Base-by-base conservation (phyloP, 2,113 vertebrate species). In the Orycteropus afer region DNA sequence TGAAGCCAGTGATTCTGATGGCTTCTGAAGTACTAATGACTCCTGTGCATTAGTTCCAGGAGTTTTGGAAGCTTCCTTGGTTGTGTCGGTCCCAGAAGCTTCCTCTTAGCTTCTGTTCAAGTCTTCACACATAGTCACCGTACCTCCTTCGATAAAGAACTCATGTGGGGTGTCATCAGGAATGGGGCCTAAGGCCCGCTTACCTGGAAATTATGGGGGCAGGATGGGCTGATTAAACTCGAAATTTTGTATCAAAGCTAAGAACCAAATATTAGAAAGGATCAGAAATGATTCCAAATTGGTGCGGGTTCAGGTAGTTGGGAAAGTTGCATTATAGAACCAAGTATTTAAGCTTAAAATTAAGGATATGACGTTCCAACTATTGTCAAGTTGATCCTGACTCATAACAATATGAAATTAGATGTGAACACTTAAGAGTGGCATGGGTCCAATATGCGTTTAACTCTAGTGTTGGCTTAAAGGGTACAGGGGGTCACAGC, bases 311-410 rank as follows among this genome's bases (percentile, higher is more conserved):
- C 65, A 61, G 49, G 81, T 71, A 1, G 51, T 17, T 59, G 73
- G 29, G 57, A 5, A 63, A 51, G 5, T 42, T 77, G 13, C 87
- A 87, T 10, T 71, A 55, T 37, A 79, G 45, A 84, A 84, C 11
- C 47, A 57, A 73, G 10, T 76, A 51, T 78, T 91, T 86, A 82
- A 86, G 67, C 42, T 86, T 37, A 89, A 88, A 93, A 51, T 25
- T 76, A 80, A 84, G 32, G 11, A 40, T 61, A 10, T 61, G 40
- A 77, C 15, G 65, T 80, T 47, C 63, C 13, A 9, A 14, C 29
- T 65, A 12, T 34, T 65, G 15, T 15, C 61, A 13, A 14, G 32
- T 65, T 34, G 63, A 65, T 65, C 34, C 29, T 65, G 11, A 32
- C 63, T 65, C 15, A 12, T 76, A 81, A 77, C 25, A 8, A 51